Base-by-base conservation (phyloP, 2,113 vertebrate species). In the Melanocharis versteri region DNA sequence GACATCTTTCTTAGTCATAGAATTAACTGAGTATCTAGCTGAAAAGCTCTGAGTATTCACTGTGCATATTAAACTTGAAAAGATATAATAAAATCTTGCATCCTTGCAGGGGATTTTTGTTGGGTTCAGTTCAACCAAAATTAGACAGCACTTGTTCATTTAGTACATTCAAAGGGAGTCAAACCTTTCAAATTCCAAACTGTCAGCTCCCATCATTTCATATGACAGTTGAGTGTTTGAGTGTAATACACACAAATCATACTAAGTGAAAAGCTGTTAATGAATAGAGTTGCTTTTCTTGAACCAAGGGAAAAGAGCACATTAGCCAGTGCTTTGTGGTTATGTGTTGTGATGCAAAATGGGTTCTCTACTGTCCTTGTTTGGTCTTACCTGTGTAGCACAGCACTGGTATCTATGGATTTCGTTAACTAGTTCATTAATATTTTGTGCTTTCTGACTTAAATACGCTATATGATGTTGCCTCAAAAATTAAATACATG, bases 101-200 rank as follows among this genome's bases (percentile, higher is more conserved):
- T 97, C 94, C 87, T 98, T 79, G 60, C 89, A 96, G 94, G 83
- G 90, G 73, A 91, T 97, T 97, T 98, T 97, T 97, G 76, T 96
- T 97, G 91, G 88, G 96, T 96, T 97, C 92, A 92, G 82, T 97
- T 97, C 83, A 97, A 91, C 73, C 92, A 86, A 97, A 98, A 97
- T 98, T 98, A 98, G 96, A 91, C 92, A 79, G 96, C 91, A 97
- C 96, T 96, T 95, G 89, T 97, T 98, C 97, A 95, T 97, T 98
- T 97, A 97, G 95, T 96, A 86, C 78, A 92, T 97, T 97, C 96
- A 97, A 98, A 98, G 95, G 87, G 93, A 98, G 91, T 84, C 42
- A 54, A 97, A 98, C 94, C 97, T 98, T 98, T 96, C 96, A 97
- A 98, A 98, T 97, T 98, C 96, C 87, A 82, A 97, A 96, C 96